These are phyloP conservation scores for Bathynomus jamesi DNA, from an alignment of 1,140 invertebrate genomes.

Conservation along the genomic window DNA sequence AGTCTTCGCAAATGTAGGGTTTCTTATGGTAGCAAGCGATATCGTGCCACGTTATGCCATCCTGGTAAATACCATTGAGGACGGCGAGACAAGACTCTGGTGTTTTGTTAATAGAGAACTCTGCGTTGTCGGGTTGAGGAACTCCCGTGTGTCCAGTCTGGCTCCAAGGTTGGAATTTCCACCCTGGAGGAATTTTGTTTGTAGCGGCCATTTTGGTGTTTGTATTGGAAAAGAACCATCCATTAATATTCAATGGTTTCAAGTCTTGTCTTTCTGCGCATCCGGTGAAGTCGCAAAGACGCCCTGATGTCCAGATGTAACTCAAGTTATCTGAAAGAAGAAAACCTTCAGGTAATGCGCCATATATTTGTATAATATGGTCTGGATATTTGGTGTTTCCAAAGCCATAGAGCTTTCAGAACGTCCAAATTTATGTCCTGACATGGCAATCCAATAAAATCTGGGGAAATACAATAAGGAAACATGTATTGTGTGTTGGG, in stretches of 20 bases:
- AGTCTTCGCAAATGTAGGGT: conserved; percentile 79
- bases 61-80: conserved; percentile 79
- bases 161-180: conserved; percentile 69
- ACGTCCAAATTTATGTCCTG: no score
- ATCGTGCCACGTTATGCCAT: conserved; percentile 85
- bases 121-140: conserved; percentile 80
- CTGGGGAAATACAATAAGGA: no score
- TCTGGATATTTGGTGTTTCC: no score
- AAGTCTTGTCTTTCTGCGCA: conserved; percentile 75
- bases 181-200: conserved; percentile 52
- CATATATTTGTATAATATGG: no score
- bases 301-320: conserved; percentile 84
- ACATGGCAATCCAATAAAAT: no score
- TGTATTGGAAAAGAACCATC: conserved; percentile 89
- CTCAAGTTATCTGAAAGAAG: conserved; percentile 66
- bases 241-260: conserved; percentile 71
- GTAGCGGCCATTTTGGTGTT: conserved; percentile 79
- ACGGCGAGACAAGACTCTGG: conserved; percentile 75
- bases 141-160: conserved; percentile 79
- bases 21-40: conserved; percentile 88
- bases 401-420: no score
- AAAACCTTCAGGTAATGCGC: no score
- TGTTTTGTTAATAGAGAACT: conserved; percentile 82
- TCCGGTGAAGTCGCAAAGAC: conserved; percentile 86
- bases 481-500: no score